Conservation (phyloP, 1,140 invertebrate genomes). For the Drosophila setifemur region DNA sequence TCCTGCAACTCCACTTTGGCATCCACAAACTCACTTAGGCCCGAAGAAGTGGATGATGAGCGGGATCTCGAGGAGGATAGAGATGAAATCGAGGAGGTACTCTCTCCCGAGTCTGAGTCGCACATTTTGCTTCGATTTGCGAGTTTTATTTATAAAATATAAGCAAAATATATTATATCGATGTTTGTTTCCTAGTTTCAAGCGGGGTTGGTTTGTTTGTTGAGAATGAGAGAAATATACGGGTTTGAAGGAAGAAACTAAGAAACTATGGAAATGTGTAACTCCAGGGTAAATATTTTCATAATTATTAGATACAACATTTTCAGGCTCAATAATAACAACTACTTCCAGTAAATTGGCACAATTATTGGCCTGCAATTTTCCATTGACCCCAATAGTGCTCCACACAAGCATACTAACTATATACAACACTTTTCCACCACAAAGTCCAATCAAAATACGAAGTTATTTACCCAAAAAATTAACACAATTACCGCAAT, state of each 20-base stretch:
- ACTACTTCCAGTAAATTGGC: conserved; percentile 1
- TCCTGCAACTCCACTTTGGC: conserved; percentile 84
- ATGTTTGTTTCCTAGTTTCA: not conserved
- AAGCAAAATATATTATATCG: not conserved
- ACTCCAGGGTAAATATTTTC: too few relatives aligned
- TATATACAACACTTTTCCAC: not conserved
- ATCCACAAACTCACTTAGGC: conserved; percentile 84
- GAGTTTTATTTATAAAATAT: conserved; percentile 18
- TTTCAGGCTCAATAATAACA: not conserved
- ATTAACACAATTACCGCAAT: conserved; percentile 77
- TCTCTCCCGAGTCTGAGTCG: conserved; percentile 27
- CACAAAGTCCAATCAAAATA: conserved; percentile 19
- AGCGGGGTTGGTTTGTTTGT: not conserved
- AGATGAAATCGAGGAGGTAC: conserved; percentile 22
- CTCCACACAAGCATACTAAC: not conserved
- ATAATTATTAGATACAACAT: too few relatives aligned
- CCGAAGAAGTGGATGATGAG: conserved; percentile 12
- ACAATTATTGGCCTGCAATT: conserved; percentile 17
- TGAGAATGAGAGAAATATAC: not conserved
- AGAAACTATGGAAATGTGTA: not conserved
- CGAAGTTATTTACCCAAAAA: conserved; percentile 60
- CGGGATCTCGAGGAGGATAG: not conserved
- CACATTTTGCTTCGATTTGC: not conserved
- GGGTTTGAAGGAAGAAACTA: not conserved
- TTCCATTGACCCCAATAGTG: conserved; percentile 52